phyloP scores from a whole-genome alignment of 1,140 invertebrate species.

The Solenopsis fugax region DNA sequence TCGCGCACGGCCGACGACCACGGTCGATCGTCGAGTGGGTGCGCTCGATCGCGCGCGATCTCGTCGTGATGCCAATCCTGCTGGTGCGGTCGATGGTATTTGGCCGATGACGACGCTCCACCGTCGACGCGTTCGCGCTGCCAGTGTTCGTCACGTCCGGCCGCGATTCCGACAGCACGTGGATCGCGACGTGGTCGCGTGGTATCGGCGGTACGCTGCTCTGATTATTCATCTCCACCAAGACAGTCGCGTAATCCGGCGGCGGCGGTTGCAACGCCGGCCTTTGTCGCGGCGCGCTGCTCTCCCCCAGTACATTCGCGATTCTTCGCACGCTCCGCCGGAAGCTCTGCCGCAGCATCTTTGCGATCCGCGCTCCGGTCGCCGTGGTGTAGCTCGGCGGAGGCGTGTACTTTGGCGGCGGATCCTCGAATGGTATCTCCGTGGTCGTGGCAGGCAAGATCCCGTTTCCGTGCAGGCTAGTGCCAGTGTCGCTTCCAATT shows the following conservation, averaged over 20 bases:
- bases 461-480: slow-evolving; percentile 81
- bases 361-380: slow-evolving; percentile 93
- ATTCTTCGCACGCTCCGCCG: slow-evolving; percentile 92
- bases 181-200: slow-evolving; percentile 65
- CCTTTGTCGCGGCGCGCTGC: slow-evolving; percentile 73
- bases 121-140: neutral
- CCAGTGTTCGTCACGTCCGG: slow-evolving; percentile 65
- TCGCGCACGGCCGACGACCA: slow-evolving; percentile 41
- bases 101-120: slow-evolving; percentile 70
- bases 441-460: slow-evolving; percentile 79
- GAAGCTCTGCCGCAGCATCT: slow-evolving; percentile 92
- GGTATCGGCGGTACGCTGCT: neutral
- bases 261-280: slow-evolving; percentile 87
- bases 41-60: slow-evolving; percentile 55
- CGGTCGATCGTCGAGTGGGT: slow-evolving; percentile 70
- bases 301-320: slow-evolving; percentile 86
- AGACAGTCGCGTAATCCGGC: slow-evolving; percentile 89
- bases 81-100: slow-evolving; percentile 80
- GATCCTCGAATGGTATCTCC: slow-evolving; percentile 89
- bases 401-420: slow-evolving; percentile 96
- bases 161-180: slow-evolving; percentile 73
- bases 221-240: slow-evolving; percentile 88
- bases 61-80: slow-evolving; percentile 60
- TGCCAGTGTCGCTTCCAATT: slow-evolving; percentile 74
- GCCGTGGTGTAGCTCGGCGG: slow-evolving; percentile 97